Conservation (phyloP, 2,888 invertebrate genomes). For the Pegoplata infirma region DNA sequence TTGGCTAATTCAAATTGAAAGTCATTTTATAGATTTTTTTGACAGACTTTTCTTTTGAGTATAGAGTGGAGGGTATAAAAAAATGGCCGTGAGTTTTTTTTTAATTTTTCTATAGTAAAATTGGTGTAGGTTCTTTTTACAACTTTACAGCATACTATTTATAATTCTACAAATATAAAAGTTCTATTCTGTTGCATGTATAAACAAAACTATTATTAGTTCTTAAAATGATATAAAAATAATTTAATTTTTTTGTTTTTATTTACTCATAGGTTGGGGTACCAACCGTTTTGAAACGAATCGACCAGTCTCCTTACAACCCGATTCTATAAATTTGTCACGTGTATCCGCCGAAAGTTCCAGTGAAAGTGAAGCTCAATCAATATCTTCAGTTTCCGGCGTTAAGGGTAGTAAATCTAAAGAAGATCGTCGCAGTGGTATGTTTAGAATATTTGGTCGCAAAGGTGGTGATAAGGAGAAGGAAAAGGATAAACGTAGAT, state of each 20-base stretch:
- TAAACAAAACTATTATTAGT: not conserved
- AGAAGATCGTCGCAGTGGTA: slow-evolving; percentile 76
- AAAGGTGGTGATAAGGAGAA: slow-evolving; percentile 74
- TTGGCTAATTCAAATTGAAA: too few relatives aligned
- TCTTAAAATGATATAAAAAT: not conserved
- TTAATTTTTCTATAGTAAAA: too few relatives aligned
- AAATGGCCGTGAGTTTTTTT: too few relatives aligned
- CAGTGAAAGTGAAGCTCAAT: slow-evolving; percentile 78
- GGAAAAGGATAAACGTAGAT: slow-evolving; percentile 73
- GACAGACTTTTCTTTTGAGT: too few relatives aligned
- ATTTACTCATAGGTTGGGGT: slow-evolving; percentile 75
- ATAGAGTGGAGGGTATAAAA: too few relatives aligned
- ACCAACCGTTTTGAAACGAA: slow-evolving; percentile 74
- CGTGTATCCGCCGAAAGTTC: slow-evolving; percentile 77
- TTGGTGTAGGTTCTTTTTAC: not conserved
- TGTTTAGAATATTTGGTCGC: slow-evolving; percentile 77
- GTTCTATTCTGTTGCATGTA: slow-evolving; percentile 19
- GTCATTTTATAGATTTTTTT: too few relatives aligned
- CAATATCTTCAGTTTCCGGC: slow-evolving; percentile 77
- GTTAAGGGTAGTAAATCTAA: slow-evolving; percentile 72
- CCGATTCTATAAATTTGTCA: slow-evolving; percentile 73
- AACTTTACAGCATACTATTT: slow-evolving; percentile 36
- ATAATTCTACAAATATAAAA: not conserved
- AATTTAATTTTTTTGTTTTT: slow-evolving; percentile 7
- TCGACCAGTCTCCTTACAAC: slow-evolving; percentile 76